Evolutionary conservation across 2,888 invertebrate genomes (phyloP).

Genomic region (Coelopa pilipes): DNA sequence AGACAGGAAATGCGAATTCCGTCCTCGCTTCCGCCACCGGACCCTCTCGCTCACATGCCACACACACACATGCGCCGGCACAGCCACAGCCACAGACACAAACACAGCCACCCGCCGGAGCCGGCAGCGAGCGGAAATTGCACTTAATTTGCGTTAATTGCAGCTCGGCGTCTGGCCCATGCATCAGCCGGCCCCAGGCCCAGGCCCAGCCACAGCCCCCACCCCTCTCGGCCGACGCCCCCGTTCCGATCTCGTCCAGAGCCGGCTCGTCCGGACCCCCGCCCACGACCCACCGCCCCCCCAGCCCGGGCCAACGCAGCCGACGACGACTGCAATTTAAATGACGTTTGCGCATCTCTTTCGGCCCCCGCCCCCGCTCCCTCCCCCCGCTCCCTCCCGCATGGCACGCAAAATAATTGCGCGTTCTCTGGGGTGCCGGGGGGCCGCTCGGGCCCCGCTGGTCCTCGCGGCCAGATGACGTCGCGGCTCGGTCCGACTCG

Average conservation of each 20-base stretch:
- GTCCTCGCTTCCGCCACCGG: no score
- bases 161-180: conserved; percentile 1
- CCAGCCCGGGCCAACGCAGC: not conserved
- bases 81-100: not conserved
- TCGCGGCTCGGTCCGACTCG: no score
- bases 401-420: conserved; percentile 16
- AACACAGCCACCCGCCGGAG: conserved; percentile 34
- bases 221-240: no score
- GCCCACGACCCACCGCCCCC: not conserved
- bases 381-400: not conserved
- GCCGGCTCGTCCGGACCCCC: not conserved
- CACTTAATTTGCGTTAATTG: conserved; percentile 33
- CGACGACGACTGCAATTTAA: conserved; percentile 21
- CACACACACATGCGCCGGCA: no score
- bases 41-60: no score
- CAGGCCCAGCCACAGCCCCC: no score
- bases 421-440: not conserved
- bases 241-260: no score
- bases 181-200: no score
- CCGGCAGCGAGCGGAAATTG: conserved; percentile 21
- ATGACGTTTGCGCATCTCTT: not conserved
- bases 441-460: not conserved
- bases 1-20: not conserved
- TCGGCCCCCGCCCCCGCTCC: not conserved
- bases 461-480: no score